Base-by-base conservation (phyloP, 2,888 invertebrate genomes). In the Pyralis farinalis region DNA sequence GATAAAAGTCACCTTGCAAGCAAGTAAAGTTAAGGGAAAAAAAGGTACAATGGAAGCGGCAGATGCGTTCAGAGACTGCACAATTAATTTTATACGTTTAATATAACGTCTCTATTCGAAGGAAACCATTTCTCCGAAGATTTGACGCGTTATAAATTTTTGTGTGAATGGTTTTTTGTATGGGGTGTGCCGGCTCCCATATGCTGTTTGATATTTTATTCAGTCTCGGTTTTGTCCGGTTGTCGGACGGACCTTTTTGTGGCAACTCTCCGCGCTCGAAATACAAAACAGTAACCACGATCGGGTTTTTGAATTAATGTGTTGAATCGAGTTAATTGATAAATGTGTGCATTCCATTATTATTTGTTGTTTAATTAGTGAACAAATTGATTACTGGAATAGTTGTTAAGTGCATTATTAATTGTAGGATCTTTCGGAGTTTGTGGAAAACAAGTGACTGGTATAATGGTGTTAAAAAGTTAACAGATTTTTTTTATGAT, bases 101-200 rank as follows among this genome's bases (percentile, higher is more conserved):
- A 71, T 69, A 68, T 77, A 78, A 83, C 78, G 68, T 84, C 87
- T 87, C 82, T 84, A 87, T 88, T 70, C 46, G 57, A 61, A 85
- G 85, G 87, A 86, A 85, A 72, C 82, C 81, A 86, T 88, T 83
- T 77, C 82, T 87, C 75, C 68, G 59, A 72, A 72, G 70, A 81
- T 85, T 80, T 85, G 86, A 86, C 85, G 82, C 73, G 82, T 81
- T 85, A 85, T 86, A 85, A 78, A 86, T 85, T 85, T 84, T 76
- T 75, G 74, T 73, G 65, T 64, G 71, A 66, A 64, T 63, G 62
- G 62, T 72, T 79, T 25, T 78, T 77, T 75, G 69, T 71, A 63
- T 65, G 54, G 58, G 53, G 50, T 44, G 44, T 32, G 33, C 27
- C 33, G 33, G 33, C 7, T 51, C 51, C 63, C 76, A 74, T 71